Evolutionary conservation across 2,113 vertebrate genomes (phyloP).

Genomic region (Trichechus manatus): DNA sequence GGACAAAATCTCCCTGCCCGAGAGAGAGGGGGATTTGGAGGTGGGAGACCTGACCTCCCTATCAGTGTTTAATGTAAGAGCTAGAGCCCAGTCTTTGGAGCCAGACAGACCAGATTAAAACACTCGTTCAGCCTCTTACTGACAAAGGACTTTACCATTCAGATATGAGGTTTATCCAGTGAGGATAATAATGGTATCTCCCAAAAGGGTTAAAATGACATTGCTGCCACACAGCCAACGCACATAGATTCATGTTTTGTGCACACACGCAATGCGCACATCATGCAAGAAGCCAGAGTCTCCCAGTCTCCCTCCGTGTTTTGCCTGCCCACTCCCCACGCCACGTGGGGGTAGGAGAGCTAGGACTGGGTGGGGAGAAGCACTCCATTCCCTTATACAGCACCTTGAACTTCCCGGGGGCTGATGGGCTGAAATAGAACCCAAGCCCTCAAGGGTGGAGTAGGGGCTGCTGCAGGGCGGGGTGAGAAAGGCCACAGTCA

Average conservation of each 20-base stretch:
- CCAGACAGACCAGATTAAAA: background rate
- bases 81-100: background rate
- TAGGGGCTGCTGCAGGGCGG: background rate
- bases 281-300: no score
- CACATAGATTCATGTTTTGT: accelerated
- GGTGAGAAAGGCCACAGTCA: background rate
- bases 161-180: background rate
- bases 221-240: background rate
- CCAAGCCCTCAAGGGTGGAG: background rate
- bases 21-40: background rate
- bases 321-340: no score
- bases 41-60: background rate
- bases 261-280: accelerated
- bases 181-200: background rate
- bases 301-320: background rate
- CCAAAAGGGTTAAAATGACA: background rate
- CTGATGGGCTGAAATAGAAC: background rate
- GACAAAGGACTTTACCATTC: background rate
- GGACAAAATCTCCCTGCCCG: background rate
- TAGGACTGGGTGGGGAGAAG: background rate
- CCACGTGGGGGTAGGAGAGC: no score
- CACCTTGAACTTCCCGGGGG: background rate
- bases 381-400: background rate
- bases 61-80: accelerated
- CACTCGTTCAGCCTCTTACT: no score